Conservation (phyloP, 1,140 invertebrate genomes). For the Drosophila miranda region DNA sequence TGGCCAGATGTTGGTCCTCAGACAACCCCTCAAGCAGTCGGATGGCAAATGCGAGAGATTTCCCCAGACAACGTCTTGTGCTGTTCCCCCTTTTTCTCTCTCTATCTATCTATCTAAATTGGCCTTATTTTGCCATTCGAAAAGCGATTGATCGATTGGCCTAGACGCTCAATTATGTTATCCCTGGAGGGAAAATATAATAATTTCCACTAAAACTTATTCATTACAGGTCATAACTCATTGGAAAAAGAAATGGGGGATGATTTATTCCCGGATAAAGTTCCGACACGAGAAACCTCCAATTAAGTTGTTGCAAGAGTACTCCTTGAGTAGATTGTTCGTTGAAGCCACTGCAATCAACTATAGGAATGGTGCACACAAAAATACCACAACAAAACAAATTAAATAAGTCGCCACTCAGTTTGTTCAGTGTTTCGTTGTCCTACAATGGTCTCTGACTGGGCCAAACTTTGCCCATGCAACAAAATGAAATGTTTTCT, state of each 20-base stretch:
- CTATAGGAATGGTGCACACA: slow-evolving; percentile 25
- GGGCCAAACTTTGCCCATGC: slow-evolving; percentile 27
- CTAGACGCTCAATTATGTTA: slow-evolving; percentile 20
- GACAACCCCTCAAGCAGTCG: slow-evolving; percentile 1
- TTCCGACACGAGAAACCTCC: not conserved
- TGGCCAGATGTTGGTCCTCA: slow-evolving; percentile 38
- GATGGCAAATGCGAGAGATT: slow-evolving; percentile 6
- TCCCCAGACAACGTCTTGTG: slow-evolving; percentile 1
- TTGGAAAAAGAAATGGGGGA: not conserved
- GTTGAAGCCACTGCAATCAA: slow-evolving; percentile 12
- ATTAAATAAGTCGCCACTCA: slow-evolving; percentile 45
- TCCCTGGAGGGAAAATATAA: slow-evolving; percentile 9
- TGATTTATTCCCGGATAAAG: slow-evolving; percentile 25
- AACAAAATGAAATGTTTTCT: slow-evolving; percentile 25
- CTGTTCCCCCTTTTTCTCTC: too few relatives aligned
- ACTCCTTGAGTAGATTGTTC: slow-evolving; percentile 14
- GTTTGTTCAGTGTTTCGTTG: not conserved
- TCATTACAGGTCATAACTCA: slow-evolving; percentile 33
- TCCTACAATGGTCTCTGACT: slow-evolving; percentile 32
- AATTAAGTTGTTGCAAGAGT: slow-evolving; percentile 36
- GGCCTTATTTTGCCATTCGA: not conserved
- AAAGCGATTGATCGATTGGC: slow-evolving; percentile 47
- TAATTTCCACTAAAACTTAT: slow-evolving; percentile 19
- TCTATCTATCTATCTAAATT: slow-evolving; percentile 1
- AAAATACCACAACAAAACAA: slow-evolving; percentile 35